These are phyloP conservation scores for Tupaia tana DNA, from an alignment of 2,113 vertebrate species.

Conservation along the genomic window DNA sequence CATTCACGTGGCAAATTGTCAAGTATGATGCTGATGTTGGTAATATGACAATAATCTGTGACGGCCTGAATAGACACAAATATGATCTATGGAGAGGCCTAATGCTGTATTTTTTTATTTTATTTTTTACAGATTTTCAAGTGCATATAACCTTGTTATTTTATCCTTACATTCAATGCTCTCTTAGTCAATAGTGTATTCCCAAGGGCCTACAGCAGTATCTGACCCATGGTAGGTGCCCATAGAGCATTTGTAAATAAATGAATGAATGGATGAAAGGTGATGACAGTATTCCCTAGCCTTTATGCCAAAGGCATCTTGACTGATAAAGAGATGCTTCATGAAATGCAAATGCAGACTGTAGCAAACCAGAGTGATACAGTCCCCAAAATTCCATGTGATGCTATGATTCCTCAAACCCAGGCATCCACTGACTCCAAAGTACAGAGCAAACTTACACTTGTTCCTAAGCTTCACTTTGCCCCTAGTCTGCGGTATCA, in stretches of 20 bases:
- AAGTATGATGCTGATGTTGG: background rate
- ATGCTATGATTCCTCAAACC: accelerated
- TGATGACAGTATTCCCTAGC: background rate
- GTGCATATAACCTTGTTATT: background rate
- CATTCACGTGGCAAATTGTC: background rate
- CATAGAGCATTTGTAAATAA: background rate
- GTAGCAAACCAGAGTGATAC: background rate
- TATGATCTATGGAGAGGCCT: background rate
- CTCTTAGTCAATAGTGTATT: background rate
- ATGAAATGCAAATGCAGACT: background rate
- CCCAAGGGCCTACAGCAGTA: background rate
- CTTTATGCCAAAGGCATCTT: background rate
- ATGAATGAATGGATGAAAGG: background rate
- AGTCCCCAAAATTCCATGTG: background rate
- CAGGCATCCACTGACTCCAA: background rate
- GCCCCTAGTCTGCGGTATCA: background rate
- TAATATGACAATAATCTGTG: background rate
- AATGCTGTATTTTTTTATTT: background rate
- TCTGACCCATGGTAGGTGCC: background rate
- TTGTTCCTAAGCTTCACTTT: background rate
- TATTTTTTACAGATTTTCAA: background rate
- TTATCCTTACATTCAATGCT: background rate
- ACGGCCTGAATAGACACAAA: background rate
- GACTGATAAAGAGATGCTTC: background rate
- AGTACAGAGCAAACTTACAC: background rate